A percentile compares a stretch with the other conserved stretches of the same genome.
Evolutionary conservation across 2,888 invertebrate species (phyloP).

Genomic region (Antheraea assamensis): DNA sequence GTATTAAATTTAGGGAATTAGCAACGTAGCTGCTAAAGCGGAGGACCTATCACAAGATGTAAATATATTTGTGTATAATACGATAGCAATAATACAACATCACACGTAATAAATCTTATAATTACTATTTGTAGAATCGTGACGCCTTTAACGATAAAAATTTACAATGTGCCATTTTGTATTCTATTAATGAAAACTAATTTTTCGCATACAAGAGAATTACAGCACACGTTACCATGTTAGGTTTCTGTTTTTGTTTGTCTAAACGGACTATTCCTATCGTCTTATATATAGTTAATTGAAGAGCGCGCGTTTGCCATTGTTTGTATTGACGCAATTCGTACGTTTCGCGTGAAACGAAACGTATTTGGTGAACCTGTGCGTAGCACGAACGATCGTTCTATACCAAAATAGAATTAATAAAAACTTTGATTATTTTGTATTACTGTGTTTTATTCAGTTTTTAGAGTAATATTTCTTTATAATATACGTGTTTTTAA

Average conservation of each 20-base stretch:
- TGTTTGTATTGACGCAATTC: constrained; percentile 11
- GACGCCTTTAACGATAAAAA: neutral
- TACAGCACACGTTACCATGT: constrained; percentile 21
- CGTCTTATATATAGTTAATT: constrained; percentile 22
- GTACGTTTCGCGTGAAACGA: constrained; percentile 9
- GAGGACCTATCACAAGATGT: constrained; percentile 40
- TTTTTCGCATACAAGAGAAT: constrained; percentile 15
- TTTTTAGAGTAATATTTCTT: neutral
- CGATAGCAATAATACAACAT: constrained; percentile 15
- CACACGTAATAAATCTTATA: neutral
- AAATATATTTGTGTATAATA: constrained; percentile 52
- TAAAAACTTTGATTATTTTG: constrained; percentile 68
- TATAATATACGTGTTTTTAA: neutral
- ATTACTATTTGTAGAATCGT: neutral
- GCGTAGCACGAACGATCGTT: constrained; percentile 63
- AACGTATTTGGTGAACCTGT: constrained; percentile 41
- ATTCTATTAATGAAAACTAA: constrained; percentile 1
- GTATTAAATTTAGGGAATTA: constrained; percentile 34
- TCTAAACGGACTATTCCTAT: constrained; percentile 18
- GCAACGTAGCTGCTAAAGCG: constrained; percentile 38
- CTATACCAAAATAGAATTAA: constrained; percentile 69
- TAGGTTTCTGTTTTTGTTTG: constrained; percentile 29
- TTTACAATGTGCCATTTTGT: constrained; percentile 19
- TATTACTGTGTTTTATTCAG: constrained; percentile 40
- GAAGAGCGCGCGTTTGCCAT: constrained; percentile 11